Evolutionary conservation across 2,797 vertebrate species (phyloP).

Genomic region (Dermochelys coriacea): DNA sequence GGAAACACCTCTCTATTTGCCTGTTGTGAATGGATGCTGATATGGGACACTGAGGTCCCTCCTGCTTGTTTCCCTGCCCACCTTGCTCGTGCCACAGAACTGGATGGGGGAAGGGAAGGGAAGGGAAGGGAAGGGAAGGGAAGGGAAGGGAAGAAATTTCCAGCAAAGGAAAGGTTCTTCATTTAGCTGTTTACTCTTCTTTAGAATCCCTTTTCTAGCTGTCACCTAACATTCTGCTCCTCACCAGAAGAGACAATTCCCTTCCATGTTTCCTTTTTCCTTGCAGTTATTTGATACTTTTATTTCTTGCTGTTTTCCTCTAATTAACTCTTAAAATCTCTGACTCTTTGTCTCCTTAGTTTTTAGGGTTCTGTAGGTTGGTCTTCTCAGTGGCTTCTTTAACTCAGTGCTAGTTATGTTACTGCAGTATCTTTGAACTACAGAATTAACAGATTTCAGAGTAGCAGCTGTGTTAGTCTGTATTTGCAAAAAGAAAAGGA

Average conservation of each 20-base stretch:
- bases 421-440: not conserved
- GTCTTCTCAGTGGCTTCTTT: not conserved
- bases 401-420: not conserved
- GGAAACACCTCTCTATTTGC: fast-evolving
- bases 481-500: too few species aligned
- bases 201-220: not conserved
- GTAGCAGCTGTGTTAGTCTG: too few species aligned
- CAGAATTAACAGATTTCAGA: not conserved
- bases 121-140: too few species aligned
- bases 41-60: fast-evolving
- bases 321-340: not conserved
- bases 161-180: not conserved
- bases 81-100: not conserved
- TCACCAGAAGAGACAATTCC: not conserved
- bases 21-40: not conserved
- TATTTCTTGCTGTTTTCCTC: not conserved
- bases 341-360: not conserved
- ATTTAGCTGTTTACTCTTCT: not conserved
- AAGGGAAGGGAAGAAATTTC: not conserved
- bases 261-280: not conserved
- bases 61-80: not conserved
- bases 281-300: not conserved
- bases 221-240: not conserved
- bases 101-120: not conserved
- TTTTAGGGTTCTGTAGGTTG: not conserved